These are phyloP conservation scores for Hippocampus zosterae DNA, from an alignment of 2,113 vertebrate species.

Conservation along the genomic window DNA sequence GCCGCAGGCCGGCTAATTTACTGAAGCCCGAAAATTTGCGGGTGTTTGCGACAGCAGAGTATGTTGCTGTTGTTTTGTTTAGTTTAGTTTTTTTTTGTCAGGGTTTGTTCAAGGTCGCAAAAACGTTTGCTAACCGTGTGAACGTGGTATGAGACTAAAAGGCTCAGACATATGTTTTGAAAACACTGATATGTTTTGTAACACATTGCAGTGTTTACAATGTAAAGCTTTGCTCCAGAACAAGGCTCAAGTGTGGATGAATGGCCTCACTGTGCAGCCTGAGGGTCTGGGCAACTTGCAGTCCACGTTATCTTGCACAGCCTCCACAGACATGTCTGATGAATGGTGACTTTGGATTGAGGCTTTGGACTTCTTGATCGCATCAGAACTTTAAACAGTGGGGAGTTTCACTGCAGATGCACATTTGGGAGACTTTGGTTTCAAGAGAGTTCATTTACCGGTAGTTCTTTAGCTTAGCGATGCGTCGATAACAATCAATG, in stretches of 20 bases:
- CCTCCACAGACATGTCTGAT: slow-evolving; percentile 43
- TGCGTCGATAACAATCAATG: background rate
- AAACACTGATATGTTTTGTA: slow-evolving; percentile 58
- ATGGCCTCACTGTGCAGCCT: slow-evolving; percentile 55
- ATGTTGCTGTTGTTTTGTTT: no score
- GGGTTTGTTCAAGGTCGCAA: no score
- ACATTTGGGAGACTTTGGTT: no score
- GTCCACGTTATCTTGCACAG: slow-evolving; percentile 42
- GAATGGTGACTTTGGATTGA: slow-evolving; percentile 39
- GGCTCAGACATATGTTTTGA: slow-evolving; percentile 31
- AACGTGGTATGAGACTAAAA: background rate
- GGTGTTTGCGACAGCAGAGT: no score
- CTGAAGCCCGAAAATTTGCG: background rate
- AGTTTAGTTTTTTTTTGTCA: no score
- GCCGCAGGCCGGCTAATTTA: background rate
- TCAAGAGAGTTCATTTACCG: background rate
- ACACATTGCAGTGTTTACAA: slow-evolving; percentile 57
- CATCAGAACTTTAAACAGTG: slow-evolving; percentile 16
- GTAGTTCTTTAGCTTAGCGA: background rate
- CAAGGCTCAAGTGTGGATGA: slow-evolving; percentile 54
- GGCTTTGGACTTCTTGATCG: slow-evolving; percentile 20
- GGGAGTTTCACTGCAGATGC: slow-evolving; percentile 10
- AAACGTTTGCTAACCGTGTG: no score
- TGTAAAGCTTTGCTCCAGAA: slow-evolving; percentile 47
- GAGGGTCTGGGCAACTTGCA: slow-evolving; percentile 40